Evolutionary conservation across 2,888 invertebrate species (phyloP).

Genomic region (Pyrrhosoma nymphula): DNA sequence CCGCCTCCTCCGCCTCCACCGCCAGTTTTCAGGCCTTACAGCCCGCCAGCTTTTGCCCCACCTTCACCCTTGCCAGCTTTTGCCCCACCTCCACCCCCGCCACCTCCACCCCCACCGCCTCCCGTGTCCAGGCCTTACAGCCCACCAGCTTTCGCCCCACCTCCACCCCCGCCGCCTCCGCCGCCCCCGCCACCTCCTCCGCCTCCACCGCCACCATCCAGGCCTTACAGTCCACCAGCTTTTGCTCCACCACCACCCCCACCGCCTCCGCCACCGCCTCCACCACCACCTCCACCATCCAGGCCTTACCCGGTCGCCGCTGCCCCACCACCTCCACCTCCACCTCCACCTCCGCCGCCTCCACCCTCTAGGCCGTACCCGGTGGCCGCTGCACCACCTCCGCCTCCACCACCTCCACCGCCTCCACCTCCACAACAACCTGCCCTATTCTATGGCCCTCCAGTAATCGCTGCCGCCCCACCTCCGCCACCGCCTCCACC

Average conservation of each 20-base stretch:
- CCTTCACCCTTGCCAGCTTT: background rate
- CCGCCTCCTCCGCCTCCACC: background rate
- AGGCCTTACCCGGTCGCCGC: background rate
- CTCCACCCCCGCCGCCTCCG: background rate
- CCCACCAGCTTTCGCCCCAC: background rate
- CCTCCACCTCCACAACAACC: conserved; percentile 5
- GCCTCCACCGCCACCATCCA: background rate
- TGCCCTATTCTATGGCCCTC: background rate
- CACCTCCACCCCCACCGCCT: background rate
- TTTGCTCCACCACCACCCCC: background rate
- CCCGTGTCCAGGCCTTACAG: background rate
- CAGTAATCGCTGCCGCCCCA: background rate
- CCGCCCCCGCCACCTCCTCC: conserved; percentile 13
- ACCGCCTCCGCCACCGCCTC: conserved; percentile 36
- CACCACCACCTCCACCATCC: background rate
- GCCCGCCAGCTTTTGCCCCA: background rate
- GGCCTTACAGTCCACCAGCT: background rate
- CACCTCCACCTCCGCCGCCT: background rate
- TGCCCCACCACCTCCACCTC: conserved; percentile 1
- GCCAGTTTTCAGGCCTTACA: background rate
- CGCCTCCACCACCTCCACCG: background rate
- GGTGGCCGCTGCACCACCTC: background rate
- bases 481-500: conserved; percentile 30
- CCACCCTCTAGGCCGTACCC: background rate
- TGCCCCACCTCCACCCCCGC: background rate